Percentiles rank a stretch among this genome's conserved stretches.
These are phyloP conservation scores for Clepsis dumicolana DNA, from an alignment of 2,888 invertebrate species.

Conservation along the genomic window DNA sequence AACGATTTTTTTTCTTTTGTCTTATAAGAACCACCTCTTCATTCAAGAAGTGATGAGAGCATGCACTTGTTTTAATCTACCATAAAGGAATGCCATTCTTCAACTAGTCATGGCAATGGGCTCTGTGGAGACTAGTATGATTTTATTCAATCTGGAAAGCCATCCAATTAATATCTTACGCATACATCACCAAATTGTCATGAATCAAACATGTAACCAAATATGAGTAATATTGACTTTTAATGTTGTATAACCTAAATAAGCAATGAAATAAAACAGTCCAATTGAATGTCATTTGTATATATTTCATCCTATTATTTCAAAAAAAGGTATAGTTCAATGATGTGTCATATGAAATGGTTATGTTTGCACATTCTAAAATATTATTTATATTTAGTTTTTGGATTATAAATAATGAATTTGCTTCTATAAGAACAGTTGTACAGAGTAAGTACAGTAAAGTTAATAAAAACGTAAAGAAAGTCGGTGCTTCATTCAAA, in stretches of 20 bases:
- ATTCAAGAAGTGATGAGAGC: background rate
- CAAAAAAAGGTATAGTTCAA: background rate
- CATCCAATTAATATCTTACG: background rate
- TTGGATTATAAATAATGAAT: too few species aligned
- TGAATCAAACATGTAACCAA: constrained; percentile 48
- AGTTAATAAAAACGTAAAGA: too few species aligned
- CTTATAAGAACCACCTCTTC: background rate
- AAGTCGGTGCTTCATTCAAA: too few species aligned
- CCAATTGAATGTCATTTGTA: constrained; percentile 35
- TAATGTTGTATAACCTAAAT: constrained; percentile 46
- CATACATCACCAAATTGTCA: constrained; percentile 38
- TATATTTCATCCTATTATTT: background rate
- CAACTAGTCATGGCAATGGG: background rate
- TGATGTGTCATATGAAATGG: too few species aligned
- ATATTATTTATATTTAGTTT: too few species aligned
- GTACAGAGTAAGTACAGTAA: too few species aligned
- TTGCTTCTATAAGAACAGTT: too few species aligned
- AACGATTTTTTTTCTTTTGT: background rate
- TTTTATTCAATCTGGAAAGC: background rate
- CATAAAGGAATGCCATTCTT: background rate
- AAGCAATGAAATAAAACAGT: constrained; percentile 53
- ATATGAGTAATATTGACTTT: constrained; percentile 45
- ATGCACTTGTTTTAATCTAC: background rate
- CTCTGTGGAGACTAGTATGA: background rate
- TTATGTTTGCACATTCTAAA: too few species aligned